These are phyloP conservation scores for Ladona fulva DNA, from an alignment of 1,140 invertebrate genomes.

Conservation along the genomic window DNA sequence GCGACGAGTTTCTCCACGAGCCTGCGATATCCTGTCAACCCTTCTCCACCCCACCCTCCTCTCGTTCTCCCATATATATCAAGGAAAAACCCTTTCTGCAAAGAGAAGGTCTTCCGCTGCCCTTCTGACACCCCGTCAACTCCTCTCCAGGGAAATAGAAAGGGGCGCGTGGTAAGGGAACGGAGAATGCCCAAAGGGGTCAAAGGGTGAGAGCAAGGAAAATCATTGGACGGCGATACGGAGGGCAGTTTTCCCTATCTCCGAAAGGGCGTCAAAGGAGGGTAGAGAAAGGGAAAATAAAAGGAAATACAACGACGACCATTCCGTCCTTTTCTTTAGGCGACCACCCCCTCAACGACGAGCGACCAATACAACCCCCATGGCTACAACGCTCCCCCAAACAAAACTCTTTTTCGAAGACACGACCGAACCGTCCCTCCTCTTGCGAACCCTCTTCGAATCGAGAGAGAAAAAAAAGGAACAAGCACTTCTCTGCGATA, in stretches of 20 bases:
- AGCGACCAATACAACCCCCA: no score
- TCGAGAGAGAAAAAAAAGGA: neutral
- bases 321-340: no score
- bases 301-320: neutral
- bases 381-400: neutral
- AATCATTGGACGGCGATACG: neutral
- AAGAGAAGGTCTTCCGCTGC: neutral
- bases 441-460: neutral
- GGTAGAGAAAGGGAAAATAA: conserved; percentile 3
- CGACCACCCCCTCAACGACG: no score
- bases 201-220: neutral
- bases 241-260: neutral
- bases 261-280: neutral
- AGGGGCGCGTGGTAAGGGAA: no score
- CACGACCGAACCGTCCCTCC: neutral
- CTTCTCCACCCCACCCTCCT: no score
- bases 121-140: no score
- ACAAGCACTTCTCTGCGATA: neutral
- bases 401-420: neutral
- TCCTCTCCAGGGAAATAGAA: no score
- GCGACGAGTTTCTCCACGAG: no score
- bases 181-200: neutral
- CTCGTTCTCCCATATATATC: no score
- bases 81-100: neutral
- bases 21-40: no score